A percentile compares a stretch with the other conserved stretches of the same genome.
phyloP scores from a whole-genome alignment of 2,113 vertebrate genomes.

The Gila orcuttii region DNA sequence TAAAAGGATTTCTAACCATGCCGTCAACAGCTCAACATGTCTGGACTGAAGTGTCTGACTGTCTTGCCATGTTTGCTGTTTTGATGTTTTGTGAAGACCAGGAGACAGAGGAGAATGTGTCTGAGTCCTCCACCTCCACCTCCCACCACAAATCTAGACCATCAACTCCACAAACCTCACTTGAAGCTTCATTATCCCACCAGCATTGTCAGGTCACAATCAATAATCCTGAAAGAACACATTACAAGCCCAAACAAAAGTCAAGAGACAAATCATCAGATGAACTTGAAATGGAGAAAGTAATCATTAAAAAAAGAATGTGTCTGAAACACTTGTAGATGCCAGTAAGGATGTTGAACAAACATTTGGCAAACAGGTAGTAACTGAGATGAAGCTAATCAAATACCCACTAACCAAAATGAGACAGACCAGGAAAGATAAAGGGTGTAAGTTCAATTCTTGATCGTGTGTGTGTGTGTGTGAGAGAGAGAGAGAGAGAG shows the following conservation, averaged over 20 bases:
- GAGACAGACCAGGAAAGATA: background rate
- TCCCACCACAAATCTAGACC: background rate
- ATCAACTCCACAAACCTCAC: background rate
- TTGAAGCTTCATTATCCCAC: background rate
- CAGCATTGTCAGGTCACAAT: background rate
- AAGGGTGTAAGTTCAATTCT: no score
- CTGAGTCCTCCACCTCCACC: background rate
- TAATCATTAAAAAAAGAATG: background rate
- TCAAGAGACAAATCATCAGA: background rate
- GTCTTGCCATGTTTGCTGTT: background rate
- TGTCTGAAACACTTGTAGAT: background rate
- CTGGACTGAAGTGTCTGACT: background rate
- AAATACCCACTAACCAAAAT: background rate
- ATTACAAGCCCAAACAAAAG: background rate
- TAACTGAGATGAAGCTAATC: background rate
- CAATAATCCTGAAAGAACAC: background rate
- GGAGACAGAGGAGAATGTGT: background rate
- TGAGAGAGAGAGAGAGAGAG: no score
- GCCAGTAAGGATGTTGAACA: background rate
- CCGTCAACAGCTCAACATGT: background rate
- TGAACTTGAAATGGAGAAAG: background rate
- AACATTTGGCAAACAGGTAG: background rate
- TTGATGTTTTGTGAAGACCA: slow-evolving; percentile 4
- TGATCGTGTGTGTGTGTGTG: no score
- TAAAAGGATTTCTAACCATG: background rate